Conservation (phyloP, 2,113 vertebrate species). For the Leiothrix lutea region DNA sequence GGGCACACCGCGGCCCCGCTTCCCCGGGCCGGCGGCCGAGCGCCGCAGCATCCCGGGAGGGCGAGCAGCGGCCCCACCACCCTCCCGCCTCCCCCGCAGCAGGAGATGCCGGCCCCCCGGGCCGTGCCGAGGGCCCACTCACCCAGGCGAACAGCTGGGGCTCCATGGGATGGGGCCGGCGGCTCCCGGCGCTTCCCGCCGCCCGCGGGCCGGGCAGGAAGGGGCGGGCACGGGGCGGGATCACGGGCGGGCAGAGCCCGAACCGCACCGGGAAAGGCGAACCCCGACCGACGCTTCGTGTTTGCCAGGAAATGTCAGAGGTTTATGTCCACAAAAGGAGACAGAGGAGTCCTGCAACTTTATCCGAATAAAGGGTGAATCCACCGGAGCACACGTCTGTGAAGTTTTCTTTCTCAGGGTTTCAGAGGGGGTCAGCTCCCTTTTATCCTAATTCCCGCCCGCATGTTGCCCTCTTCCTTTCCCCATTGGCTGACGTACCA, state of each 20-base stretch:
- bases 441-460: too few relatives aligned
- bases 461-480: background rate
- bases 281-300: fast-evolving
- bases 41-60: background rate
- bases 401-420: fast-evolving
- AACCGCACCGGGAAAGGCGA: fast-evolving
- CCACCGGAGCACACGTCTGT: fast-evolving
- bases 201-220: slow-evolving; percentile 6
- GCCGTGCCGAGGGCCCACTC: background rate
- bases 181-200: background rate
- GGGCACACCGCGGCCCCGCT: background rate
- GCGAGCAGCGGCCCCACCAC: background rate
- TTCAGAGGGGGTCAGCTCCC: background rate
- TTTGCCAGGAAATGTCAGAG: fast-evolving
- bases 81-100: background rate
- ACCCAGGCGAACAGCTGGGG: background rate
- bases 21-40: background rate
- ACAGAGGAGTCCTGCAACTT: too few relatives aligned
- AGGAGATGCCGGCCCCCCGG: too few relatives aligned
- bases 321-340: background rate
- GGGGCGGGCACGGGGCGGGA: background rate
- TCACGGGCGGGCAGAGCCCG: fast-evolving
- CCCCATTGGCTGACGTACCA: fast-evolving
- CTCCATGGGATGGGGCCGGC: background rate
- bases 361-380: too few relatives aligned